Evolutionary conservation across 2,113 vertebrate genomes (phyloP), one percentile per base, ranked within the genome.

Genomic region (Saguinus imperator): DNA sequence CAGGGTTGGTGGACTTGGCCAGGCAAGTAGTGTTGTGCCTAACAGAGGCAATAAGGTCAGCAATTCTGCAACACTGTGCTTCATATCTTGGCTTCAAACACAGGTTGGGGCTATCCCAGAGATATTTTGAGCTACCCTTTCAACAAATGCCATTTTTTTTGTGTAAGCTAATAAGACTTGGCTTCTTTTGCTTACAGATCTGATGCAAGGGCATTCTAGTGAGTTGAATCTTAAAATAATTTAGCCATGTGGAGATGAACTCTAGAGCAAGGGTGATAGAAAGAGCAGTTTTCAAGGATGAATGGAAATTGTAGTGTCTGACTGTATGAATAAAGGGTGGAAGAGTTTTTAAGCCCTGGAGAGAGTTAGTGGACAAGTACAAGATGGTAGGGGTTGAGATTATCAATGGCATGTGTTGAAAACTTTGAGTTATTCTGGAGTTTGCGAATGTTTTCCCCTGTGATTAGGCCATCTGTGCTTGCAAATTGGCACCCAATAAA

Each of bases 201-300:
- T 79, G 20, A 89, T 50, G 52, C 4, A 70, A 64, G 21, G 6
- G 13, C 13, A 76, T 90, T 92, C 70, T 75, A 29, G 1, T 45
- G 37, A 80, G 29, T n/a, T 75, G 40, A 43, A 12, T 77, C 64
- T 89, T 77, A 92, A 87, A 92, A 72, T 91, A 94, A 88, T 58
- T 72, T 91, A 94, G 13, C 32, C 57, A 52, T 68, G 9, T 75
- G 27, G 17, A 70, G 32, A 48, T 82, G n/a, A 94, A 10, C 18
- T 85, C 37, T 61, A 37, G 48, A 86, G 12, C 6, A 50, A 88
- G 12, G 29, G 6, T 66, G n/a, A 61, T 35, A n/a, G n/a, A n/a
- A n/a, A 57, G 27, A 57, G 7, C n/a, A 32, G 52, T 77, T 97
- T 96, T 87, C 16, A 91, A 86, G 29, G 3, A 87, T 70, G 18